Evolutionary conservation across 2,113 vertebrate species (phyloP).

Genomic region (Ameiurus melas): DNA sequence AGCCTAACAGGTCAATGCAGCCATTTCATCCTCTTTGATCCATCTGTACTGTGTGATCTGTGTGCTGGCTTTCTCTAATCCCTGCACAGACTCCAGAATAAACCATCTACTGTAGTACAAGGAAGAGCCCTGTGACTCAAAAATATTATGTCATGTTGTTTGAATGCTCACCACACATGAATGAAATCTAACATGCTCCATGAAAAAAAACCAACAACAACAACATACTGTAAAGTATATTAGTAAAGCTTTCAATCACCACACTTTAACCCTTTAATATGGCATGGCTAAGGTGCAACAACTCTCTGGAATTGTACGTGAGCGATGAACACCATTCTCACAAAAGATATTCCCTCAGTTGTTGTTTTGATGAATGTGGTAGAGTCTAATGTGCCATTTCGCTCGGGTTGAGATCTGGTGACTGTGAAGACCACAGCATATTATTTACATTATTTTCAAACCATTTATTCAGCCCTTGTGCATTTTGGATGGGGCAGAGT

Average conservation of each 20-base stretch:
- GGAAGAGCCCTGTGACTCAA: conserved; percentile 1
- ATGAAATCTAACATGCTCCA: neutral
- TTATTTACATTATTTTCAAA: neutral
- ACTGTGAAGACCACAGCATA: neutral
- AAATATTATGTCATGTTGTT: neutral
- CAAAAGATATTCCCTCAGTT: neutral
- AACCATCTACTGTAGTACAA: neutral
- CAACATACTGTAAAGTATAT: neutral
- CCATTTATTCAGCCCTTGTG: neutral
- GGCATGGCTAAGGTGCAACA: neutral
- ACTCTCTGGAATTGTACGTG: neutral
- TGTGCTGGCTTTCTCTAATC: conserved; percentile 38
- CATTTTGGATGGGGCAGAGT: neutral
- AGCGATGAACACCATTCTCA: neutral
- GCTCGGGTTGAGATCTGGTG: neutral
- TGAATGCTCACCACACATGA: neutral
- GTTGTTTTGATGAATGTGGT: neutral
- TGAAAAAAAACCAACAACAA: neutral
- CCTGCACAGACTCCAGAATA: conserved; percentile 23
- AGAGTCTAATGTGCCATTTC: neutral
- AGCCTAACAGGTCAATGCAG: conserved; percentile 50
- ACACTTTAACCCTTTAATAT: neutral
- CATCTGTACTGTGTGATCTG: conserved; percentile 40
- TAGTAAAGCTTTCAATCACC: neutral
- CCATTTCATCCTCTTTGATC: conserved; percentile 47